These are phyloP conservation scores for Platyura marginata DNA, from an alignment of 1,140 invertebrate species.

Conservation along the genomic window DNA sequence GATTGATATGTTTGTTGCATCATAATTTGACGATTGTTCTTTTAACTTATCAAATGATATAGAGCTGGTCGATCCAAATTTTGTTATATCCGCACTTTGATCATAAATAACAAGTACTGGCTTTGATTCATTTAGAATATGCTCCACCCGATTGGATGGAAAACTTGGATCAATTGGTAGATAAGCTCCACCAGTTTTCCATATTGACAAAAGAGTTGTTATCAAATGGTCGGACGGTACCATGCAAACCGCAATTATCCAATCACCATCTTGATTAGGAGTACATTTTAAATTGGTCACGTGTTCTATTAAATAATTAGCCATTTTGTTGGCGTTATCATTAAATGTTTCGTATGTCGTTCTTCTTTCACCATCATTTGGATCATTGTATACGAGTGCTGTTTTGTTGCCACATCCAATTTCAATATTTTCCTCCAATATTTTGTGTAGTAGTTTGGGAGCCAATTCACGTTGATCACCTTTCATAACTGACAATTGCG, in stretches of 20 bases:
- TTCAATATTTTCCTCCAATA: conserved; percentile 27
- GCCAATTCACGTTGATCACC: conserved; percentile 26
- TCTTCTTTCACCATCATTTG: conserved; percentile 21
- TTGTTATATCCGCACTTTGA: conserved; percentile 19
- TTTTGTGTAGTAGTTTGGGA: conserved; percentile 28
- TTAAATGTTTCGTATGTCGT: conserved; percentile 39
- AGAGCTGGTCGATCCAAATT: conserved; percentile 13
- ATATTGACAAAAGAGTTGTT: conserved; percentile 45
- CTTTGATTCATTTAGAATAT: conserved; percentile 56
- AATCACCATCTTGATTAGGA: conserved; percentile 41
- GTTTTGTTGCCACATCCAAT: conserved; percentile 15
- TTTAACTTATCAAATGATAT: conserved; percentile 14
- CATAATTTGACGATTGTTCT: conserved; percentile 12
- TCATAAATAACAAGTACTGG: conserved; percentile 52
- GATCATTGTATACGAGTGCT: conserved; percentile 35
- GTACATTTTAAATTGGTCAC: conserved; percentile 17
- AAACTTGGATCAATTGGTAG: conserved; percentile 62
- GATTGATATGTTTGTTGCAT: conserved; percentile 11
- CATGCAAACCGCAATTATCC: conserved; percentile 55
- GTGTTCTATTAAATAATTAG: conserved; percentile 30
- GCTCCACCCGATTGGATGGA: conserved; percentile 48
- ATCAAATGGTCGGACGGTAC: conserved; percentile 52
- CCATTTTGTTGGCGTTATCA: conserved; percentile 35
- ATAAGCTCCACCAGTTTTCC: conserved; percentile 68
- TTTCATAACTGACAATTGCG: conserved; percentile 38